phyloP scores from a whole-genome alignment of 2,797 vertebrate genomes.

The Yasuhikotakia modesta region DNA sequence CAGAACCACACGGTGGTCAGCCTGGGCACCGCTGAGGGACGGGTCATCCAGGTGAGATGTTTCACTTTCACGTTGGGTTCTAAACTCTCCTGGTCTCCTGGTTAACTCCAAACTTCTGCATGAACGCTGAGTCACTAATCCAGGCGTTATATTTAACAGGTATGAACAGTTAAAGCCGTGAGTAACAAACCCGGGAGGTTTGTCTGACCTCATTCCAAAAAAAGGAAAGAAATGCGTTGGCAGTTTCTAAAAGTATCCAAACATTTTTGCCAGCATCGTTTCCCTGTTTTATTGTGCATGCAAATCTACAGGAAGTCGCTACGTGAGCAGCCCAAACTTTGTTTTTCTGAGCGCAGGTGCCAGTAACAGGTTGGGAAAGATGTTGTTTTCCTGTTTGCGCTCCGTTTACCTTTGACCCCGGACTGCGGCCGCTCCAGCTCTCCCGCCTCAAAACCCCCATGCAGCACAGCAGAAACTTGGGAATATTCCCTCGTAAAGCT shows the following conservation, averaged over 20 bases:
- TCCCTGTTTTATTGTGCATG: constrained; percentile 58
- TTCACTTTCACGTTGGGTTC: not conserved
- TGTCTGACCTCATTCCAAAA: not conserved
- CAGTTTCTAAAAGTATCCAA: constrained; percentile 13
- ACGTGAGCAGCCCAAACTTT: constrained; percentile 56
- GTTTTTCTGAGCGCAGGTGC: constrained; percentile 53
- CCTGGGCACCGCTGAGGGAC: constrained; percentile 88
- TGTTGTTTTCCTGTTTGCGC: constrained; percentile 65
- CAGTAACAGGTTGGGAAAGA: constrained; percentile 43
- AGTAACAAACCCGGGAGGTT: not conserved
- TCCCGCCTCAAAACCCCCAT: not conserved
- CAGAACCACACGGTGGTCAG: constrained; percentile 87
- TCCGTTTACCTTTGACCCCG: constrained; percentile 60
- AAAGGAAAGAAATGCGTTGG: not conserved
- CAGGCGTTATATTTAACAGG: not conserved
- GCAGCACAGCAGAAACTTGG: not conserved
- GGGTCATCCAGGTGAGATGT: constrained; percentile 88
- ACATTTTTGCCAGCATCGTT: constrained; percentile 33
- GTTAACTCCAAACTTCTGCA: not conserved
- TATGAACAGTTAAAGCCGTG: constrained; percentile 3
- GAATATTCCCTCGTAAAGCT: constrained; percentile 14
- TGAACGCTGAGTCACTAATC: not conserved
- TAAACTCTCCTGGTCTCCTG: not conserved
- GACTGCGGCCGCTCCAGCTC: constrained; percentile 48
- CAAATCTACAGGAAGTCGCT: constrained; percentile 68